Base-by-base conservation (phyloP, 2,113 vertebrate genomes). In the Oryzias curvinotus region DNA sequence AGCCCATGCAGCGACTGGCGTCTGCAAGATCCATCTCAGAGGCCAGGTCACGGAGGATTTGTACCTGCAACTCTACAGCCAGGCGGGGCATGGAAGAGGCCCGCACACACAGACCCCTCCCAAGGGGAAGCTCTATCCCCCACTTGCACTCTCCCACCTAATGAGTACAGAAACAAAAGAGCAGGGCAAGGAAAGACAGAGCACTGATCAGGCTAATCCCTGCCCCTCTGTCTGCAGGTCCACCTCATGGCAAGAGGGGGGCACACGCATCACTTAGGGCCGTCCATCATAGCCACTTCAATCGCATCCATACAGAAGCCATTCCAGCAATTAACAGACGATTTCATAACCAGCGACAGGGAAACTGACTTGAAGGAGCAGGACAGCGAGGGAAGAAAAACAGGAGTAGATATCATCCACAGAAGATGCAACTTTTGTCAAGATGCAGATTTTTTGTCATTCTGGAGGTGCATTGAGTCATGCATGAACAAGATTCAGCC, bases 21-120 rank as follows among this genome's bases (percentile, higher is more conserved):
- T 74, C 82, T 63, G 58, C 21, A 15, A 48, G 62, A 63, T 75
- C 69, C 78, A 65, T 44, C 62, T 67, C 52, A 57, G 74, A 71
- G 57, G 52, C 64, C 49, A 4, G 65, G 74, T 78, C 79, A 44
- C 62, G 67, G 68, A 70, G 71, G 72, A 73, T 68, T 62, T 75
- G 77, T 96, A 96, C 95, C 95, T 97, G 95, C 88, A 88, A 92
- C 82, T 95, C 93, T 92, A 95, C 85, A 85, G 94, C 93, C 92
- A 97, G 96, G 83, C 95, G 94, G 82, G 96, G 96, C 95, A 96
- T 94, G 89, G 96, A 97, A 78, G 94, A 94, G 86, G 95, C 95
- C 93, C 93, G 95, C 77, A 81, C 66, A 77, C 81, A 85, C 78
- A 87, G 84, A 65, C 84, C 86, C 77, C 75, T 82, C 58, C 78